Conservation (phyloP, 2,888 invertebrate species). For the Epsilonema sp. region DNA sequence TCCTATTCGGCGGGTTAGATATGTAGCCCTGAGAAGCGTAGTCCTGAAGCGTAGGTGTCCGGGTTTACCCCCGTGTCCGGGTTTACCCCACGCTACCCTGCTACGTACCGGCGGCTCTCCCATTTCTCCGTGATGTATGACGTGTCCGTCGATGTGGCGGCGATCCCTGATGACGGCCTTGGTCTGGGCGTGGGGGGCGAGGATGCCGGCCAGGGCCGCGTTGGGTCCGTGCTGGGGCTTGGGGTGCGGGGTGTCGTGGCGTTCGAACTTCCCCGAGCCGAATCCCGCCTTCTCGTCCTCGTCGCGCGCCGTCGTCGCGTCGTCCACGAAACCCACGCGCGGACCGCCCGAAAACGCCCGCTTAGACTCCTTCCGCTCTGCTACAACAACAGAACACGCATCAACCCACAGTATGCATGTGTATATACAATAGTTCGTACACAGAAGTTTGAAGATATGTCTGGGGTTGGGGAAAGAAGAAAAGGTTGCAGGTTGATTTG, state of each 20-base stretch:
- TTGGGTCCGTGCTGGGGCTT: slow-evolving; percentile 16
- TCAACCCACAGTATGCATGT: no score
- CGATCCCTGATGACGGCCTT: no score
- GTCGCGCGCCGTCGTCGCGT: slow-evolving; percentile 15
- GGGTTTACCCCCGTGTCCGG: no score
- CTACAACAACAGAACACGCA: neutral
- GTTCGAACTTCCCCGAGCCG: slow-evolving; percentile 28
- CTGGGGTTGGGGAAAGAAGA: no score
- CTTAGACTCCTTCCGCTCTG: neutral
- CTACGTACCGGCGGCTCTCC: no score
- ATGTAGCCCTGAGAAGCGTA: no score
- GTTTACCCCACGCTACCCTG: no score
- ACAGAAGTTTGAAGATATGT: no score
- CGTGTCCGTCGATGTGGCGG: slow-evolving; percentile 33
- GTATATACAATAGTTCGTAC: no score
- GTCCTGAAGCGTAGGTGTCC: no score
- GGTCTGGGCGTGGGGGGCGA: slow-evolving; percentile 16
- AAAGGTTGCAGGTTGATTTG: no score
- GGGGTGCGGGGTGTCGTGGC: slow-evolving; percentile 97
- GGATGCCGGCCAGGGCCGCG: slow-evolving; percentile 11
- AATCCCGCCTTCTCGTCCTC: slow-evolving; percentile 41
- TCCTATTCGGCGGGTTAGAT: no score
- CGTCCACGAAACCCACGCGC: slow-evolving; percentile 27
- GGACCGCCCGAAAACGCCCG: slow-evolving; percentile 23
- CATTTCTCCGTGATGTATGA: slow-evolving; percentile 21